Evolutionary conservation across 2,888 invertebrate genomes (phyloP).

Genomic region (Papilio gigon): DNA sequence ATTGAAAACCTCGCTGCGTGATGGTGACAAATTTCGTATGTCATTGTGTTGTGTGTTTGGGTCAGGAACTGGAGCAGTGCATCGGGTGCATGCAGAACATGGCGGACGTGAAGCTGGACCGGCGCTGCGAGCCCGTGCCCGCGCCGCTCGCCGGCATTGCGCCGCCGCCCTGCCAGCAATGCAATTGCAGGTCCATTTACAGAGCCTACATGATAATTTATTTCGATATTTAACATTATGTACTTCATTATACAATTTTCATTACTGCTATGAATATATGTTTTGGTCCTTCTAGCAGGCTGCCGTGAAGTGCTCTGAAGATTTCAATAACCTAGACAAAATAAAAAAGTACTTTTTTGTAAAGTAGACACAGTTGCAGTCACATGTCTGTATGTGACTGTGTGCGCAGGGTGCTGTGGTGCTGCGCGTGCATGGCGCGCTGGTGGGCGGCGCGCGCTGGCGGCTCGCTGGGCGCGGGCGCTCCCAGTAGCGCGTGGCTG

Average conservation of each 20-base stretch:
- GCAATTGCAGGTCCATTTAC: conserved; percentile 70
- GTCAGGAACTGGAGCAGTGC: conserved; percentile 89
- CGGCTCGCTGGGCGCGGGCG: conserved; percentile 86
- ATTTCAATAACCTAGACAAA: no score
- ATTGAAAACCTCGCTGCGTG: no score
- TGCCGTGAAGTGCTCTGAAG: neutral
- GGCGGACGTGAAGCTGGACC: conserved; percentile 90
- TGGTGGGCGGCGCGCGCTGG: conserved; percentile 94
- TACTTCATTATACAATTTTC: neutral
- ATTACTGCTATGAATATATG: neutral
- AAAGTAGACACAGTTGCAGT: no score
- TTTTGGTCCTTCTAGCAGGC: neutral
- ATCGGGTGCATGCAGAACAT: conserved; percentile 93
- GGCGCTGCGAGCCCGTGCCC: conserved; percentile 83
- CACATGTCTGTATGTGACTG: neutral
- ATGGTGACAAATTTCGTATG: no score
- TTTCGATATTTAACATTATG: neutral
- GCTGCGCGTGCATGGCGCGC: conserved; percentile 90
- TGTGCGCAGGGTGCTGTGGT: conserved; percentile 91
- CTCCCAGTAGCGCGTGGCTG: conserved; percentile 88
- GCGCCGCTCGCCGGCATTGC: conserved; percentile 63
- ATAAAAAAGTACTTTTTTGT: no score
- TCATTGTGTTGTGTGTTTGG: no score
- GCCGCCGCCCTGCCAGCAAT: conserved; percentile 67
- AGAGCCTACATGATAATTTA: no score